phyloP scores from a whole-genome alignment of 2,888 invertebrate species.

The Aphodius granarius region DNA sequence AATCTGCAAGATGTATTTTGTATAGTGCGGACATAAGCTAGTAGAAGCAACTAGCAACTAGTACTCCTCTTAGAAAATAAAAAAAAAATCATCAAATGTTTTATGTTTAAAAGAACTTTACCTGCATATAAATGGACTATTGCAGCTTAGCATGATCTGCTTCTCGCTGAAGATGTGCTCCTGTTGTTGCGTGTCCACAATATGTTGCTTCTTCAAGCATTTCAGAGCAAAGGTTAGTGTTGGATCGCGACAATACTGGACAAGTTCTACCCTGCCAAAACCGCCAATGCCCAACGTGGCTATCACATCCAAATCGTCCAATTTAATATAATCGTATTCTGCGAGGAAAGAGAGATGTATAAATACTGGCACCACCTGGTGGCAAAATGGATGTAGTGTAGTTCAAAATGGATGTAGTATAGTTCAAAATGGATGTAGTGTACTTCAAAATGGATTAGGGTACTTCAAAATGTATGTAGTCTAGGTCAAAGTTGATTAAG shows the following conservation, averaged over 20 bases:
- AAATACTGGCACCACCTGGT: no score
- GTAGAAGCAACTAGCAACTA: no score
- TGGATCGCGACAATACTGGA: conserved; percentile 53
- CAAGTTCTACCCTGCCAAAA: conserved; percentile 70
- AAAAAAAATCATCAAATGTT: background rate
- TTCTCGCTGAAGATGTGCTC: conserved; percentile 73
- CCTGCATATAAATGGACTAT: conserved; percentile 75
- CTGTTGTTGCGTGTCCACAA: conserved; percentile 73
- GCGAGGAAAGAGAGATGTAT: no score
- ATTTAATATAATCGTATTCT: conserved; percentile 53
- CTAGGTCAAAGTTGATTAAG: no score
- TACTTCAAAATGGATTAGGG: no score
- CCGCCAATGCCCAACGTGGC: conserved; percentile 73
- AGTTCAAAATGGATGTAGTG: no score
- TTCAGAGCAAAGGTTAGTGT: conserved; percentile 67
- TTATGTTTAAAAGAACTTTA: conserved; percentile 47
- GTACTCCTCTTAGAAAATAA: no score
- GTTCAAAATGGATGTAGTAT: no score
- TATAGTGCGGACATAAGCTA: no score
- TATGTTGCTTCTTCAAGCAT: conserved; percentile 72
- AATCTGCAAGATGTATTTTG: conserved; percentile 61
- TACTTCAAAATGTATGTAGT: no score
- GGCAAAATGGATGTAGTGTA: no score
- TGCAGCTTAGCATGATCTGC: conserved; percentile 68
- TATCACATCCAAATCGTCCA: conserved; percentile 65